A percentile compares a stretch with the other conserved stretches of the same genome.
These are phyloP conservation scores for Dolichoris vasculosae DNA, from an alignment of 1,140 invertebrate species.

Conservation along the genomic window DNA sequence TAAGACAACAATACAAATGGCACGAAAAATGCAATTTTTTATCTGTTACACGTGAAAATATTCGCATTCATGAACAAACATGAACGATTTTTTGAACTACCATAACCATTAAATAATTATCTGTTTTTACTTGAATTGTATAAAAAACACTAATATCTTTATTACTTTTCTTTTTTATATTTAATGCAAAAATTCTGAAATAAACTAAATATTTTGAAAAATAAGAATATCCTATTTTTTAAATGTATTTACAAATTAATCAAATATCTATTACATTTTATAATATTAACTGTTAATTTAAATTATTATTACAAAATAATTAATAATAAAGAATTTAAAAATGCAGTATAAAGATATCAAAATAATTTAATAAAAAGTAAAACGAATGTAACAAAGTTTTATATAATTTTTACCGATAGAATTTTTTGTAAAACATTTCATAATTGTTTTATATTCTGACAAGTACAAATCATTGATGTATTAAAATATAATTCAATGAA, in stretches of 20 bases:
- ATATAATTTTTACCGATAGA: too few relatives aligned
- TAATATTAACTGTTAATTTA: too few relatives aligned
- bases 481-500: too few relatives aligned
- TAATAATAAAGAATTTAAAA: not conserved
- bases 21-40: conserved; percentile 55
- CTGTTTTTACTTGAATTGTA: conserved; percentile 39
- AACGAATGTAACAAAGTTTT: too few relatives aligned
- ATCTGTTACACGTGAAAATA: conserved; percentile 61
- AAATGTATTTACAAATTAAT: not conserved
- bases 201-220: not conserved
- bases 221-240: not conserved
- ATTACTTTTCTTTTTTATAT: conserved; percentile 3
- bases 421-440: too few relatives aligned
- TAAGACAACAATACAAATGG: conserved; percentile 30
- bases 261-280: too few relatives aligned
- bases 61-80: conserved; percentile 48
- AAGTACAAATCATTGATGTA: too few relatives aligned
- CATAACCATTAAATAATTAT: conserved; percentile 38
- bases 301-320: too few relatives aligned
- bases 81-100: conserved; percentile 24
- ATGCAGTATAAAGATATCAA: not conserved
- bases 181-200: not conserved
- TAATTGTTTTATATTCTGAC: too few relatives aligned
- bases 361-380: too few relatives aligned
- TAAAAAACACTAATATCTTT: conserved; percentile 16